phyloP scores from a whole-genome alignment of 2,888 invertebrate genomes.

The Polyploca ridens region DNA sequence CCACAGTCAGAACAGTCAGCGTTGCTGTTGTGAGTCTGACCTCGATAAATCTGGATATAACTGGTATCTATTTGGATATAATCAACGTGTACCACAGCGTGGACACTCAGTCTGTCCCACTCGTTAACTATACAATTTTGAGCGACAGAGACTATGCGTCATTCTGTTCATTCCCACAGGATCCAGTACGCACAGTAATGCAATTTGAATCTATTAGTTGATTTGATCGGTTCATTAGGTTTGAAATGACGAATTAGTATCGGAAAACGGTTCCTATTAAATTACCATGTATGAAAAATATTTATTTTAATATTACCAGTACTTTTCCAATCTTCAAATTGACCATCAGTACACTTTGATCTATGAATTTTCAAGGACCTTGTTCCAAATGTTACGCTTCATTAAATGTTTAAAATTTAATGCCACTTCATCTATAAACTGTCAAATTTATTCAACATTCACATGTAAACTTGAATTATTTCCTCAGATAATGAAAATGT shows the following conservation, averaged over 20 bases:
- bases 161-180: conserved; percentile 32
- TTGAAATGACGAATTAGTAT: not conserved
- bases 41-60: conserved; percentile 67
- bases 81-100: conserved; percentile 39
- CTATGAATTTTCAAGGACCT: not conserved
- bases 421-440: not conserved
- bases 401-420: not conserved
- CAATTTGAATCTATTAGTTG: not conserved
- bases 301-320: not conserved
- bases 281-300: not conserved
- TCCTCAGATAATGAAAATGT: not conserved
- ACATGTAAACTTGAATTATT: not conserved
- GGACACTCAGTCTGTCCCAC: conserved; percentile 28
- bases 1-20: conserved; percentile 11
- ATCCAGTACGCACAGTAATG: conserved; percentile 22
- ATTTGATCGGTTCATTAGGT: not conserved
- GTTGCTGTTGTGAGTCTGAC: conserved; percentile 28
- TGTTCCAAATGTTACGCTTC: not conserved
- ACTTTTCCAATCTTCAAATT: not conserved
- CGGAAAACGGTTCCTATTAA: not conserved
- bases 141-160: conserved; percentile 16
- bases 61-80: conserved; percentile 74
- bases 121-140: conserved; percentile 17
- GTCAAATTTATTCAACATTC: not conserved
- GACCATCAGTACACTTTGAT: no score